Evolutionary conservation across 2,888 invertebrate genomes (phyloP), one percentile per base, ranked within the genome.

Genomic region (Melanostoma scalare): DNA sequence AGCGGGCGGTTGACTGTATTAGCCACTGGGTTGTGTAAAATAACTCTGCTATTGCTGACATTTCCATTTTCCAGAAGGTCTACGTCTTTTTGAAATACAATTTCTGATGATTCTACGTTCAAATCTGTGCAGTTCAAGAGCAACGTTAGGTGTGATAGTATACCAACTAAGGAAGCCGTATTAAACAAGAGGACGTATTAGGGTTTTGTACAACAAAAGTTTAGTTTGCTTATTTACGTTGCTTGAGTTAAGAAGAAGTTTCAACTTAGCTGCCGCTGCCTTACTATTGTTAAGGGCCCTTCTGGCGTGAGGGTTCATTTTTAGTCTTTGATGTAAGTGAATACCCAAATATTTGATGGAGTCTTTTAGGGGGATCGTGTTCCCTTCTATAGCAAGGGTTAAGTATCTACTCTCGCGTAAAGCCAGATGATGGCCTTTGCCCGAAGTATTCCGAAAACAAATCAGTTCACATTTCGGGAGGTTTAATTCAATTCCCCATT

Each of bases 161-260:
- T 53, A 35, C 67, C 67, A 67, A 5, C 10, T 8, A 4, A 9
- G 8, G 20, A 67, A 67, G 2, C 67, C 67, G 9, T 67, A 67
- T n/a, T n/a, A n/a, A n/a, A n/a, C n/a, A n/a, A n/a, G n/a, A n/a
- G n/a, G n/a, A n/a, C n/a, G n/a, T n/a, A 53, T 35, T 3, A 65
- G 52, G 0, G 65, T 52, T 42, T 65, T 65, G 35, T 52, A 65
- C 10, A 65, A n/a, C n/a, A 63, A 3, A 1, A 52, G 40, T n/a
- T 65, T 65, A 1, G 52, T 42, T 52, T 42, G 40, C 4, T 20
- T 31, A 33, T 52, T n/a, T 6, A 65, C 52, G 6, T 42, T 38
- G 8, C 20, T n/a, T 8, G 65, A 52, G 10, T 50, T 50, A 2
- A 63, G 30, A 4, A 63, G 20, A 4, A 50, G 9, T 10, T 56